Conservation (phyloP, 2,113 vertebrate genomes). For the Gymnogyps californianus region DNA sequence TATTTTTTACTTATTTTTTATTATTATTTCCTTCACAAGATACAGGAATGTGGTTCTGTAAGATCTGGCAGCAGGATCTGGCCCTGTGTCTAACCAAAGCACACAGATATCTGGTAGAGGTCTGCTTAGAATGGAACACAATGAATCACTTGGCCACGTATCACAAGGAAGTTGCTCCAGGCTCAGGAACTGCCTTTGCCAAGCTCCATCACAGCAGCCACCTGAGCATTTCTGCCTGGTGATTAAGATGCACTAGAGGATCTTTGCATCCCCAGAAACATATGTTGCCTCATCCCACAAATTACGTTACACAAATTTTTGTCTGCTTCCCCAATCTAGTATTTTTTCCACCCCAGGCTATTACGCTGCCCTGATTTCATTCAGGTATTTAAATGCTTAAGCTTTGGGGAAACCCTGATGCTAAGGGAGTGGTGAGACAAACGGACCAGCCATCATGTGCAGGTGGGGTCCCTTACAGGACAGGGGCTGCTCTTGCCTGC, state of each 20-base stretch:
- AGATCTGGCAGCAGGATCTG: background rate
- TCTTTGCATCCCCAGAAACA: background rate
- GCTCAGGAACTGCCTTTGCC: constrained; percentile 28
- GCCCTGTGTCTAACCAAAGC: background rate
- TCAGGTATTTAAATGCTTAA: background rate
- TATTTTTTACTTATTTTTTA: background rate
- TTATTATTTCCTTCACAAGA: background rate
- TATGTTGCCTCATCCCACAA: background rate
- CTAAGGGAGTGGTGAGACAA: background rate
- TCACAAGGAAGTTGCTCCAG: constrained; percentile 10
- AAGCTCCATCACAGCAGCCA: background rate
- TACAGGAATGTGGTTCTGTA: background rate
- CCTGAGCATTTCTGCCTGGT: background rate
- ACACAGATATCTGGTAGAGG: background rate
- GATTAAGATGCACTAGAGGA: background rate
- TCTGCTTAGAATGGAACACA: background rate
- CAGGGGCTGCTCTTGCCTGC: background rate
- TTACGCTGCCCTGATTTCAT: background rate
- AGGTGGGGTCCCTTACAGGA: background rate
- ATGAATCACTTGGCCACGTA: background rate
- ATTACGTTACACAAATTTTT: background rate
- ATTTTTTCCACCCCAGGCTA: background rate
- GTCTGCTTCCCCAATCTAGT: background rate
- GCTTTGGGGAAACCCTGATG: background rate
- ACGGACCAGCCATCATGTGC: background rate